Base-by-base conservation (phyloP, 2,888 invertebrate species). In the Idaea straminata region DNA sequence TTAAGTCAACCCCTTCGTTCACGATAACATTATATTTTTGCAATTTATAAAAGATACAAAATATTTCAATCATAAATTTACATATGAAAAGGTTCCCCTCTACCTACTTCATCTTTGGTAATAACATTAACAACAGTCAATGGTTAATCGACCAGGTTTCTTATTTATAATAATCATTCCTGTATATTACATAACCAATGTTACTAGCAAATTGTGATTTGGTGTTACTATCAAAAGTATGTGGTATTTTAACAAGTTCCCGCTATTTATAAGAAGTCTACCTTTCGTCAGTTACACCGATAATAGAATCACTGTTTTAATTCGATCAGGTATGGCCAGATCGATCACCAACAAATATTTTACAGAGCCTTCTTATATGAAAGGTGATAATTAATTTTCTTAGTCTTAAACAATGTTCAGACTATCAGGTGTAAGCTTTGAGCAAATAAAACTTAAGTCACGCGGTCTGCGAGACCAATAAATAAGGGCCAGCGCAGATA, bases 1-100 rank as follows among this genome's bases (percentile, higher is more conserved):
- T 91, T 90, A 86, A 82, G 82, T 88, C 86, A 84, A 90, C 81
- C 84, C 83, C 35, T 67, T 61, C 81, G 82, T 85, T 82, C 80
- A 90, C 91, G 89, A 88, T 83, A 90, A 87, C 81, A 82, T 81
- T 77, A 79, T 83, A 78, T 25, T 83, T 81, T 85, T 86, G 87
- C 86, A 83, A 86, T 86, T 87, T 89, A 91, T 85, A 91, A 91
- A 91, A 90, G 85, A 88, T 91, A 91, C 86, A 90, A 91, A 91
- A 89, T 84, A 85, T 88, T 85, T 86, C 81, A 83, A 86, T 85
- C 83, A 87, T 85, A 86, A 89, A 86, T 87, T 88, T 89, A 89
- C 83, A 81, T 83, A 84, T 83, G 86, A 83, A 82, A 85, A 85
- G 85, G 86, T 85, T 79, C 82, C 82, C 83, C 81, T 83, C 78